A percentile compares a stretch with the other conserved stretches of the same genome.
phyloP scores from a whole-genome alignment of 2,113 vertebrate genomes.

The Saiga tatarica region DNA sequence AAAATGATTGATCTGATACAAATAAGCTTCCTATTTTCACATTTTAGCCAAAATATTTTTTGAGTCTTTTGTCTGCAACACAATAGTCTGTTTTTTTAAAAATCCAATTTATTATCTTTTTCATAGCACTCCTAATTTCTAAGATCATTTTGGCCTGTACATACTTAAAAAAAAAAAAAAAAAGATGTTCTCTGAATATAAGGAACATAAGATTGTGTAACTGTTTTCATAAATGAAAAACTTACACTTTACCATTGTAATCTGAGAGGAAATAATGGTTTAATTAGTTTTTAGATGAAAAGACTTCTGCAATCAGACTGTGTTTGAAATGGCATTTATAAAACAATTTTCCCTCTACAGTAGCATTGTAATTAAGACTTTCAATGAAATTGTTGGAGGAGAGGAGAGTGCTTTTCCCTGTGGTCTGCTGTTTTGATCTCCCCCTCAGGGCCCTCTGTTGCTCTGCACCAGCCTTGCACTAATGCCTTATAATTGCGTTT shows the following conservation, averaged over 20 bases:
- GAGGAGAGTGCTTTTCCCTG: conserved; percentile 27
- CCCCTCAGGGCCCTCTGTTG: conserved; percentile 64
- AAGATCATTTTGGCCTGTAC: conserved; percentile 8
- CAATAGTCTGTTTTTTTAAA: background rate
- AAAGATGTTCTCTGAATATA: conserved; percentile 34
- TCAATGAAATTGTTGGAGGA: conserved; percentile 72
- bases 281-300: conserved; percentile 78
- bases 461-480: conserved; percentile 80
- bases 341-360: conserved; percentile 40
- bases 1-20: background rate
- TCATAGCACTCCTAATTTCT: conserved; percentile 37
- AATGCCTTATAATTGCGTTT: conserved; percentile 85
- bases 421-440: conserved; percentile 48
- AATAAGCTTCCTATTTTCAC: background rate
- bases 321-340: conserved; percentile 75
- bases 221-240: conserved; percentile 65
- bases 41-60: background rate
- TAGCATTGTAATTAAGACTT: conserved; percentile 73
- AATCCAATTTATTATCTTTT: background rate
- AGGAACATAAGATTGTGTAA: conserved; percentile 11
- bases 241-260: conserved; percentile 31
- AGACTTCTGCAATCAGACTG: conserved; percentile 74
- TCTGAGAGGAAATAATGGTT: conserved; percentile 72
- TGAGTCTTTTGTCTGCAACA: background rate
- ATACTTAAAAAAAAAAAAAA: conserved; percentile 8